Evolutionary conservation across 2,113 vertebrate genomes (phyloP).

Genomic region (Chunga burmeisteri): DNA sequence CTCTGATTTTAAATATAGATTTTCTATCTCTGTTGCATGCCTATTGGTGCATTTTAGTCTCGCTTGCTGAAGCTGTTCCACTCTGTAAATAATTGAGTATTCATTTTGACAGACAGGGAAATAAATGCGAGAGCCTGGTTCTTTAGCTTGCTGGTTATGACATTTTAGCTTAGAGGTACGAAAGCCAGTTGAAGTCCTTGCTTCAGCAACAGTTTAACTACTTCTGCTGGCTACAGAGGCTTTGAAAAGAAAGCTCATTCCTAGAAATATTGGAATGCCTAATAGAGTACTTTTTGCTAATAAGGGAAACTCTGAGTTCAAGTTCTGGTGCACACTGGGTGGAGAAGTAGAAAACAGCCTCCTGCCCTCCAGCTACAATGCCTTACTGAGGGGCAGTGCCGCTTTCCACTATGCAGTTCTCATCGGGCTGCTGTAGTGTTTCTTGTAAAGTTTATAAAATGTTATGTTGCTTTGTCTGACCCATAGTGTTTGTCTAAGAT

Average conservation of each 20-base stretch:
- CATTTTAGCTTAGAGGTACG: constrained; percentile 19
- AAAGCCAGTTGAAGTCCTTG: constrained; percentile 2
- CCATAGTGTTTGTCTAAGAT: neutral
- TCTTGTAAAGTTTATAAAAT: neutral
- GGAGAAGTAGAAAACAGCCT: neutral
- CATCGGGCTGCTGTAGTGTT: fast-evolving
- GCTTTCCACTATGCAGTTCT: fast-evolving
- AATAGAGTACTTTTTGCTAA: neutral
- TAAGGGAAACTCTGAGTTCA: neutral
- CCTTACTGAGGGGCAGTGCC: neutral
- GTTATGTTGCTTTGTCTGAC: neutral
- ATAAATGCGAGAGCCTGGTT: constrained; percentile 17
- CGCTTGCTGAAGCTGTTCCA: neutral
- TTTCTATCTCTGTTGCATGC: neutral
- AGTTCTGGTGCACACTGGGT: neutral
- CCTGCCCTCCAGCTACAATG: neutral
- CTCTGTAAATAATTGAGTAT: constrained; percentile 61
- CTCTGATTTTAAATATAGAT: constrained; percentile 37
- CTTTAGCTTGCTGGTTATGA: neutral
- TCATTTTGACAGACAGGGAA: constrained; percentile 48
- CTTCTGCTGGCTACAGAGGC: neutral
- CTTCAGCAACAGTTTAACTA: neutral
- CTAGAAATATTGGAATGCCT: neutral
- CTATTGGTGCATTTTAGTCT: constrained; percentile 34
- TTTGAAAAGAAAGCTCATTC: neutral